phyloP scores from a whole-genome alignment of 2,113 vertebrate genomes.

The Uropsilus gracilis region DNA sequence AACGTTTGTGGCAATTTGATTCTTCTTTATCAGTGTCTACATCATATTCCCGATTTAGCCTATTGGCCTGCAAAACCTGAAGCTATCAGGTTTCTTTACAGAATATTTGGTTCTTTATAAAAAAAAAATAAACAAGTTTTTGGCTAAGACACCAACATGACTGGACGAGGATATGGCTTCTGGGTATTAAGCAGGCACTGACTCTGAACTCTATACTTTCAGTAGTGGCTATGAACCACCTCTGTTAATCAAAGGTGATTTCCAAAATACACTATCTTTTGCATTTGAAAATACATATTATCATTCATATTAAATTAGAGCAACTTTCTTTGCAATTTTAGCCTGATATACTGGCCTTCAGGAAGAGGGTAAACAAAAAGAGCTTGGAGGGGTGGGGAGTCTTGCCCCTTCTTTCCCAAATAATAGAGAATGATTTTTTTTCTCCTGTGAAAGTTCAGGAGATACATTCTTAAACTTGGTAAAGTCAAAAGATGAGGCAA shows the following conservation, averaged over 20 bases:
- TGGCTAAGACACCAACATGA: background rate
- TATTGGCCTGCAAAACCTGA: background rate
- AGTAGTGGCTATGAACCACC: background rate
- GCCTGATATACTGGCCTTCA: background rate
- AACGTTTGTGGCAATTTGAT: background rate
- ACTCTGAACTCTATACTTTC: background rate
- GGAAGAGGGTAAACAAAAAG: background rate
- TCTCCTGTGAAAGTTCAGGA: conserved; percentile 43
- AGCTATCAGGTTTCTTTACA: background rate
- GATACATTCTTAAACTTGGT: background rate
- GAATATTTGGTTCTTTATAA: background rate
- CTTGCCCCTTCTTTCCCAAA: background rate
- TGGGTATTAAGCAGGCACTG: background rate
- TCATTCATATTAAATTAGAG: conserved; percentile 36
- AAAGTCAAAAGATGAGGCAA: background rate
- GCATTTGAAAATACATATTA: conserved; percentile 47
- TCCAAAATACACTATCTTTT: background rate
- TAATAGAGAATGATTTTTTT: background rate
- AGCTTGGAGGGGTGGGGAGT: background rate
- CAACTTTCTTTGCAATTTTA: conserved; percentile 45
- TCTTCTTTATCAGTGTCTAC: background rate
- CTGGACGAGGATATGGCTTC: background rate
- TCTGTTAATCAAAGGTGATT: conserved; percentile 45
- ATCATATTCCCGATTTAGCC: background rate
- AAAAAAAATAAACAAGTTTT: background rate